Evolutionary conservation across 2,888 invertebrate genomes (phyloP), one percentile per base, ranked within the genome.

Genomic region (Arctia plantaginis): DNA sequence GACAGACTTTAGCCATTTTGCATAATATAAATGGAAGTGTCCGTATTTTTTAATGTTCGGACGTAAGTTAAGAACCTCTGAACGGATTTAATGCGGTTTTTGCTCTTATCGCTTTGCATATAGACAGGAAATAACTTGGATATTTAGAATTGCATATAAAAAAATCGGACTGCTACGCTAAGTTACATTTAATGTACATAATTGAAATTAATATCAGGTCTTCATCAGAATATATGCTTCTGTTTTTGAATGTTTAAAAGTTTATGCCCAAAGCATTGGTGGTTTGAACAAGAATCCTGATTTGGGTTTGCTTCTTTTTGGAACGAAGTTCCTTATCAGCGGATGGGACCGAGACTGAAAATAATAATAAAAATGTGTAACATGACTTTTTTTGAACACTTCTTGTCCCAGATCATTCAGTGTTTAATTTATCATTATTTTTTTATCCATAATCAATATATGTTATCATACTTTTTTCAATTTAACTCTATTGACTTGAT

Each of bases 1-100:
- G n/a, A 66, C 23, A 68, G 33, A 51, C 68, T 68, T 68, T 35
- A 68, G 4, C 12, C 18, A 44, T 67, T 67, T 67, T 27, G 27
- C 27, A 59, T 55, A n/a, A 59, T 27, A 59, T 59, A 27, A 59
- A 59, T 59, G 13, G 10, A 41, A 41, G 41, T 41, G 41, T 41
- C 41, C 12, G 13, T 59, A 59, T 59, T 27, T 59, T 51, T 59
- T 59, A 27, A 59, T 13, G 55, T n/a, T n/a, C 12, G 55, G 12
- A n/a, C 3, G 12, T 59, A 27, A 59, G 59, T 59, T 59, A 27
- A 59, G 15, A 27, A 27, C 59, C 59, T 13, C 59, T 27, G 59
- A 1, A 59, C 27, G 27, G 13, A 59, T 59, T 55, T 27, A 27
- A 59, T 59, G 59, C 27, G 59, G 59, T 59, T 59, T 59, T 59